phyloP scores from a whole-genome alignment of 2,113 vertebrate species.

The Coregonus clupeaformis region DNA sequence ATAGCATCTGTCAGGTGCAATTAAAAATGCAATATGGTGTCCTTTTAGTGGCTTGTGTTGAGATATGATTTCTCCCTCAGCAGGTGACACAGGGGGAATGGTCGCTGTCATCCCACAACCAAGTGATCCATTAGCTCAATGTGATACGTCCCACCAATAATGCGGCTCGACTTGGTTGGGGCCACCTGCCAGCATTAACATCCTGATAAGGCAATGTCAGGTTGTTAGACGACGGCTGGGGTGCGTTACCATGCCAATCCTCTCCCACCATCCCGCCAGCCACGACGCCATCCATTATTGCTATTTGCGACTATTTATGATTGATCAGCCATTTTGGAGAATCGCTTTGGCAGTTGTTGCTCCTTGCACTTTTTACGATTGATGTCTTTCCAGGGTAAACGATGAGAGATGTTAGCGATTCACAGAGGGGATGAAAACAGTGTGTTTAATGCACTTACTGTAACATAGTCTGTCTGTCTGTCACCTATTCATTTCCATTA shows the following conservation, averaged over 20 bases:
- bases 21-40: conserved; percentile 56
- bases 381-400: background rate
- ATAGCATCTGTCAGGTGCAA: conserved; percentile 34
- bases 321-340: conserved; percentile 2
- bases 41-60: conserved; percentile 42
- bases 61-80: conserved; percentile 19
- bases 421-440: background rate
- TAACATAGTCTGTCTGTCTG: background rate
- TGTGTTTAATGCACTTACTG: background rate
- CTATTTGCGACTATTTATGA: conserved; percentile 20
- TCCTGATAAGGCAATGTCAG: conserved; percentile 44
- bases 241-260: background rate
- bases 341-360: conserved; percentile 15
- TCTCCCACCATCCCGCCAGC: background rate
- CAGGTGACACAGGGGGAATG: conserved; percentile 23
- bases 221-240: conserved; percentile 20
- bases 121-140: conserved; percentile 41
- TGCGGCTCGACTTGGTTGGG: conserved; percentile 11
- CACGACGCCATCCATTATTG: conserved; percentile 32
- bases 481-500: background rate
- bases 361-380: background rate
- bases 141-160: conserved; percentile 18
- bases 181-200: conserved; percentile 34
- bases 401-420: background rate
- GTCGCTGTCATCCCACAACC: conserved; percentile 51